These are phyloP conservation scores for Drosophila lini DNA, from an alignment of 1,140 invertebrate species.

Conservation along the genomic window DNA sequence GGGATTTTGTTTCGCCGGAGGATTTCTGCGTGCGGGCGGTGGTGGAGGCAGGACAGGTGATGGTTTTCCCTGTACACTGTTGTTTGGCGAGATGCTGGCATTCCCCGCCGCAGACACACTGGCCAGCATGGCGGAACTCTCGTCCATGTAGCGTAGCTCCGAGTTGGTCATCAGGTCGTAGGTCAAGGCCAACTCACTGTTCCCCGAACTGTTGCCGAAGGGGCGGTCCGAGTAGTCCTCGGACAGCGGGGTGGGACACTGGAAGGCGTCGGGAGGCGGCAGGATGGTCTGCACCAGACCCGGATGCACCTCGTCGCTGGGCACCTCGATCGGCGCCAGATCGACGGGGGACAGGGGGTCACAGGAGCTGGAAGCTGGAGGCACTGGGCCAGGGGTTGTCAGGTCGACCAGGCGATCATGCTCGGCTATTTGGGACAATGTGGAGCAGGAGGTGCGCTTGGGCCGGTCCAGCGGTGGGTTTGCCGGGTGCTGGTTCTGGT, in stretches of 20 bases:
- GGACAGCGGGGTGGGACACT: constrained; percentile 88
- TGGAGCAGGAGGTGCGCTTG: constrained; percentile 80
- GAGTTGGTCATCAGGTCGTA: constrained; percentile 91
- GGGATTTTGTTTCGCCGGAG: constrained; percentile 44
- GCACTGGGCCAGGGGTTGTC: constrained; percentile 25
- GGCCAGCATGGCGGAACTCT: constrained; percentile 91
- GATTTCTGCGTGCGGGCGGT: constrained; percentile 69
- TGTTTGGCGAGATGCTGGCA: constrained; percentile 86
- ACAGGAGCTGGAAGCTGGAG: constrained; percentile 13
- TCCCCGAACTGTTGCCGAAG: constrained; percentile 82
- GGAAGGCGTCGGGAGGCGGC: constrained; percentile 90
- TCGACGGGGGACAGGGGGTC: constrained; percentile 84
- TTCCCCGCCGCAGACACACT: constrained; percentile 89
- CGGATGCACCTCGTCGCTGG: constrained; percentile 85
- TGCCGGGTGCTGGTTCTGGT: constrained; percentile 16
- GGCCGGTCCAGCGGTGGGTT: constrained; percentile 60
- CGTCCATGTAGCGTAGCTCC: constrained; percentile 94
- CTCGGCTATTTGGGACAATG: constrained; percentile 81
- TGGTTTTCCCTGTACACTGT: constrained; percentile 23
- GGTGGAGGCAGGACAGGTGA: constrained; percentile 66
- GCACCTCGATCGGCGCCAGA: constrained; percentile 83
- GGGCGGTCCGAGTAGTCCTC: constrained; percentile 86
- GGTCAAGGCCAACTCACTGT: constrained; percentile 85
- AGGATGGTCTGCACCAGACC: constrained; percentile 88
- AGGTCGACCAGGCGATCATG: constrained; percentile 84